Percentiles rank a stretch among this genome's conserved stretches.
These are phyloP conservation scores for Chamaetylas fuelleborni DNA, from an alignment of 2,113 vertebrate species.

Conservation along the genomic window DNA sequence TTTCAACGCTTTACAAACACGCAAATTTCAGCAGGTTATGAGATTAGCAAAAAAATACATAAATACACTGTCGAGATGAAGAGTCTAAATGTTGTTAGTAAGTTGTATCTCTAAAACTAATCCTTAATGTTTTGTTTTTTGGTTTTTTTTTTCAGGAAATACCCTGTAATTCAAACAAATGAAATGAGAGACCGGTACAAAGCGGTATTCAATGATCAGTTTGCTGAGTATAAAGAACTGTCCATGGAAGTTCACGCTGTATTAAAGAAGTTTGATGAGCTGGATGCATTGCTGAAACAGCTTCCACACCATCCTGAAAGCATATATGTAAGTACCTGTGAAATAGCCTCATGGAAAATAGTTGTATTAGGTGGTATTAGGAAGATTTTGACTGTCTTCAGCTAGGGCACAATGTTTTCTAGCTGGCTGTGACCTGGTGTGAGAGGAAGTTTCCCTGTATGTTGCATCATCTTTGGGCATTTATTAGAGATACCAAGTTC, in stretches of 20 bases:
- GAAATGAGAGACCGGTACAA: slow-evolving; percentile 90
- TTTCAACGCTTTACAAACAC: not conserved
- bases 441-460: not conserved
- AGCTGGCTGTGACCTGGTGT: not conserved
- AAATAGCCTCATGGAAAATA: not conserved
- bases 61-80: not conserved
- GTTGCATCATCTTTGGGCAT: not conserved
- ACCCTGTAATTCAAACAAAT: slow-evolving; percentile 83
- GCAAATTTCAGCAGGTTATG: not conserved
- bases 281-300: slow-evolving; percentile 84
- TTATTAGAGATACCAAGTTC: not conserved
- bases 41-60: not conserved
- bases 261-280: slow-evolving; percentile 83
- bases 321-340: slow-evolving; percentile 76
- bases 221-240: slow-evolving; percentile 93
- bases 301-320: slow-evolving; percentile 77
- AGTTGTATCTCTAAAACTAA: not conserved
- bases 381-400: not conserved
- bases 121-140: not conserved
- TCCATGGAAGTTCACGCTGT: slow-evolving; percentile 86
- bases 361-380: not conserved
- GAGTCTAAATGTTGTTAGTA: not conserved
- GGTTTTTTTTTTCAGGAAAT: slow-evolving; percentile 77
- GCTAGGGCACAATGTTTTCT: not conserved
- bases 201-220: slow-evolving; percentile 96